Evolutionary conservation across 2,113 vertebrate genomes (phyloP), one percentile per base, ranked within the genome.

Genomic region (Xyrauchen texanus): DNA sequence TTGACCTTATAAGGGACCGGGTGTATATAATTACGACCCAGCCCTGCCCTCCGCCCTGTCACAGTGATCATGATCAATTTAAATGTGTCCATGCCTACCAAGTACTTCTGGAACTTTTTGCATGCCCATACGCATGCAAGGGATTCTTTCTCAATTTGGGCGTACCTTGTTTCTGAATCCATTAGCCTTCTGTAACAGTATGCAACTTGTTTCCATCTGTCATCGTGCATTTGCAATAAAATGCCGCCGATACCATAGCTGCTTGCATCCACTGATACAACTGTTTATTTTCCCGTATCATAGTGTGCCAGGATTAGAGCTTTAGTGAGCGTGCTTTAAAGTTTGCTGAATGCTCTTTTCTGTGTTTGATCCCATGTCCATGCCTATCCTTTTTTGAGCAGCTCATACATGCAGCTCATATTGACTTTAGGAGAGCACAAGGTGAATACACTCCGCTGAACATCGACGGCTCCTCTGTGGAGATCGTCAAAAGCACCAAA

Each of bases 71-170:
- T 84, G 74, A 87, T 15, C 10, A 84, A 68, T 70, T 74, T 81
- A 70, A 92, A 77, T 55, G 60, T 77, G 62, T 80, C 81, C 78
- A 90, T 81, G 55, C 85, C 74, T 8, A 47, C 45, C 21, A 84
- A 16, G 60, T 87, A 86, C 78, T 85, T 89, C 70, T 81, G 78
- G 81, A 88, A 85, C 76, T 71, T 83, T 79, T 85, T 76, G 75
- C 83, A 51, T 10, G 74, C 85, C 80, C 67, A 85, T 8, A 79
- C 52, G 15, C 68, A 11, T 12, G 53, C 53, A 11, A 55, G 53
- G 53, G 11, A 55, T 55, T 55, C 53, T 11, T 55, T 55, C 2
- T 78, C 55, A 49, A 77, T 83, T 34, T 82, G 78, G 0, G 62
- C 53, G 0, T 72, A 76, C 3, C 79, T 77, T 7, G 49, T 78